These are phyloP conservation scores for Axea sp. DNA, from an alignment of 2,888 invertebrate genomes.

Conservation along the genomic window DNA sequence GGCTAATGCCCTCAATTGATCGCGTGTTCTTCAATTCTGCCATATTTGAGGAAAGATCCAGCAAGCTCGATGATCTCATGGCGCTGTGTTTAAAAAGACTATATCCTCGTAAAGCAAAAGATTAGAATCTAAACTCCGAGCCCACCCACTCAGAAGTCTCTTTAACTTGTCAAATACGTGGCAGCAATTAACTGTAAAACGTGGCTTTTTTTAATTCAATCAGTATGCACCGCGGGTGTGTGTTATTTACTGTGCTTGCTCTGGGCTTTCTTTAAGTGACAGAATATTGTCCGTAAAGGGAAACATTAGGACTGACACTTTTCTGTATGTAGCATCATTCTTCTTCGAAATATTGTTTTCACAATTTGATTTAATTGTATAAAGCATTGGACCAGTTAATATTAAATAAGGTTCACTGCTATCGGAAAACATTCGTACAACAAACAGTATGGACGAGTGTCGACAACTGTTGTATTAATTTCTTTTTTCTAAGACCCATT, in stretches of 20 bases:
- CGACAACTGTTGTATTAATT: slow-evolving; percentile 11
- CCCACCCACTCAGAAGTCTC: slow-evolving; percentile 75
- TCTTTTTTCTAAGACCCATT: too few relatives aligned
- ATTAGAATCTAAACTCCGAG: slow-evolving; percentile 75
- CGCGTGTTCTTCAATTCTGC: slow-evolving; percentile 18
- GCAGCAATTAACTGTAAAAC: slow-evolving; percentile 77
- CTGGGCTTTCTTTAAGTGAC: slow-evolving; percentile 41
- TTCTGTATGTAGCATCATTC: slow-evolving; percentile 17
- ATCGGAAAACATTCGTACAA: not conserved
- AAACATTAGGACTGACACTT: slow-evolving; percentile 40
- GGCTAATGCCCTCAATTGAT: slow-evolving; percentile 6
- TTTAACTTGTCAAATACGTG: slow-evolving; percentile 63
- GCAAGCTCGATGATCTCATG: slow-evolving; percentile 25
- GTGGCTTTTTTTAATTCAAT: slow-evolving; percentile 70
- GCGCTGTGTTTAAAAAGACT: slow-evolving; percentile 64
- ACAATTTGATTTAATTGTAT: slow-evolving; percentile 28
- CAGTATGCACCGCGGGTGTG: slow-evolving; percentile 57
- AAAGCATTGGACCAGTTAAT: slow-evolving; percentile 31
- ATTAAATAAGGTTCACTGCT: slow-evolving; percentile 11
- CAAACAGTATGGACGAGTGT: not conserved
- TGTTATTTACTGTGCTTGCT: slow-evolving; percentile 43
- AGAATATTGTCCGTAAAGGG: slow-evolving; percentile 32
- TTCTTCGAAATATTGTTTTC: slow-evolving; percentile 5
- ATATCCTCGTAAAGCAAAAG: slow-evolving; percentile 72
- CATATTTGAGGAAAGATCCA: slow-evolving; percentile 25